Evolutionary conservation across 2,113 vertebrate species (phyloP).

Genomic region (Platysternon megacephalum): DNA sequence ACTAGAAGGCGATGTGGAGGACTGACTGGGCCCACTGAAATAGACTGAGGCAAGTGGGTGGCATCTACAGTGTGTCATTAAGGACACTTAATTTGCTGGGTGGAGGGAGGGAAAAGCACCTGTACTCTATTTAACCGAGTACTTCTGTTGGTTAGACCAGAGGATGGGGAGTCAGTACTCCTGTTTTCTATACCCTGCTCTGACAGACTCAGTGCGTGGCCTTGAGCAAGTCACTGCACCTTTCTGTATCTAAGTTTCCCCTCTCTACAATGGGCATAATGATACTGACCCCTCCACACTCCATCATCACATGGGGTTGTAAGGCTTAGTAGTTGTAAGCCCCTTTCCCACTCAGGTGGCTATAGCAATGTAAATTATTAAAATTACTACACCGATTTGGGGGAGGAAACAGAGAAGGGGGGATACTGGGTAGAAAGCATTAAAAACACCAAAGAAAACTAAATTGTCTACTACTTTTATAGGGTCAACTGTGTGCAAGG

Average conservation of each 20-base stretch:
- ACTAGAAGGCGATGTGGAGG: neutral
- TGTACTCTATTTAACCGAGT: neutral
- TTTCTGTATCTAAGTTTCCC: neutral
- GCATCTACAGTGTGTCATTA: neutral
- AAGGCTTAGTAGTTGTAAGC: neutral
- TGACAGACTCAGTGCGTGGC: neutral
- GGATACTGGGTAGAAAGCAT: neutral
- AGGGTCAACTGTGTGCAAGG: neutral
- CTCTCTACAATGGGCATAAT: neutral
- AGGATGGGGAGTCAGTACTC: neutral
- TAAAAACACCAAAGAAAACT: neutral
- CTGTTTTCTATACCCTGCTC: neutral
- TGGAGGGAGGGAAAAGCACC: neutral
- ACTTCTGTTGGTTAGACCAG: neutral
- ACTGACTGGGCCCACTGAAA: neutral
- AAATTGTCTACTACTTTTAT: neutral
- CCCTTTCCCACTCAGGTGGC: neutral
- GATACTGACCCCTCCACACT: neutral
- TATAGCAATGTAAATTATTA: neutral
- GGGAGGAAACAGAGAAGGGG: neutral
- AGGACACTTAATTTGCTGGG: neutral
- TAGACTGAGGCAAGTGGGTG: neutral
- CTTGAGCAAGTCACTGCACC: neutral
- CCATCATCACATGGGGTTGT: neutral
- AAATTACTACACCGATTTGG: neutral